A percentile compares a stretch with the other conserved stretches of the same genome.
phyloP scores from a whole-genome alignment of 2,113 vertebrate genomes.

The Psettodes erumei region DNA sequence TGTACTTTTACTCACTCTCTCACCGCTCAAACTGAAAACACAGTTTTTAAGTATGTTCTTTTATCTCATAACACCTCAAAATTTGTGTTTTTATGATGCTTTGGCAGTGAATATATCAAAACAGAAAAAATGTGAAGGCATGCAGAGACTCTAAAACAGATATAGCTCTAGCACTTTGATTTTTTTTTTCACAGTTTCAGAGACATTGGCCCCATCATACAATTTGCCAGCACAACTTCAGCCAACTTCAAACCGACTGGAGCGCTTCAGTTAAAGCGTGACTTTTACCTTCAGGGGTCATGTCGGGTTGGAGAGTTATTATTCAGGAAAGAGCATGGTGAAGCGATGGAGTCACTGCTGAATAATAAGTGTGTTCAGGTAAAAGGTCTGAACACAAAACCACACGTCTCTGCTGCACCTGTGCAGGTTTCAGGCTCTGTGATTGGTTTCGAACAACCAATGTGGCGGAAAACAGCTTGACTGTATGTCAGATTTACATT shows the following conservation, averaged over 20 bases:
- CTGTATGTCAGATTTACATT: conserved; percentile 41
- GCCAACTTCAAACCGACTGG: background rate
- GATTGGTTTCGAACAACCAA: conserved; percentile 1
- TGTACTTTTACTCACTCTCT: background rate
- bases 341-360: background rate
- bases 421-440: background rate
- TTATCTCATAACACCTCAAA: background rate
- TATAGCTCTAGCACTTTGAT: no score
- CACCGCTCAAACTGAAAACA: background rate
- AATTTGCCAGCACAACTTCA: background rate
- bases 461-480: conserved; percentile 16
- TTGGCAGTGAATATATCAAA: conserved; percentile 8
- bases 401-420: background rate
- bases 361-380: conserved; percentile 3
- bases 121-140: background rate
- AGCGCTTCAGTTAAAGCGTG: background rate
- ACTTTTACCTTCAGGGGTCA: background rate
- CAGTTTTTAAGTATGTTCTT: background rate
- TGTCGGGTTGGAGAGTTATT: background rate
- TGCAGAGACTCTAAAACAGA: background rate
- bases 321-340: background rate
- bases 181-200: background rate
- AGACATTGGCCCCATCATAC: background rate
- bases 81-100: no score
- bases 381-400: background rate